Base-by-base conservation (phyloP, 2,888 invertebrate genomes). In the Saturnia pavonia region DNA sequence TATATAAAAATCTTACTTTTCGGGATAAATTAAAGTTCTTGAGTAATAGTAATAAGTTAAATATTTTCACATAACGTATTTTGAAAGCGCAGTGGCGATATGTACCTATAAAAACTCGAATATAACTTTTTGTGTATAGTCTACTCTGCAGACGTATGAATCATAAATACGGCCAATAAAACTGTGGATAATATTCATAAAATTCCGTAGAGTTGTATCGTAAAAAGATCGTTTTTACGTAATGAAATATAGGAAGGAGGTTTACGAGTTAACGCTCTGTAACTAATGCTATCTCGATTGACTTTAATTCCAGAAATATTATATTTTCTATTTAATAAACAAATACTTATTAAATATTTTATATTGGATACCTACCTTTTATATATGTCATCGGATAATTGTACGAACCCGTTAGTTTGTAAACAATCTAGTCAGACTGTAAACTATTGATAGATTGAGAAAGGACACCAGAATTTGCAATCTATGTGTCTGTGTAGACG, bases 181-280 rank as follows among this genome's bases (percentile, higher is more conserved):
- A 71, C 71, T 51, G n/a, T 63, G 60, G 67, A 40, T 68, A 68
- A 71, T 71, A 71, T 71, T 71, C 71, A 68, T 71, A 71, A 71
- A 71, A 71, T 60, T 45, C 70, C 45, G 34, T 77, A 72, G 75
- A 73, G 70, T 74, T 82, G 81, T 80, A 82, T 83, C 85, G 81
- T 86, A 85, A 86, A 65, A 40, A 81, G 77, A 78, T 77, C 77
- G 82, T 82, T 86, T 87, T 85, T 85, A 87, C 85, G 83, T 84
- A 83, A 85, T 84, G 82, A 82, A 85, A 83, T 76, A 82, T 78
- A 78, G 51, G 48, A 63, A 71, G 63, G 51, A 68, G 63, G 22
- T 65, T 71, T 68, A 71, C 42, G 71, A 65, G 68, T 63, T 14
- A 34, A 51, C 22, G 68, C 45, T 34, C 6, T 40, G 63, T 34